phyloP scores from a whole-genome alignment of 2,113 vertebrate species.

The Vidua chalybeata region DNA sequence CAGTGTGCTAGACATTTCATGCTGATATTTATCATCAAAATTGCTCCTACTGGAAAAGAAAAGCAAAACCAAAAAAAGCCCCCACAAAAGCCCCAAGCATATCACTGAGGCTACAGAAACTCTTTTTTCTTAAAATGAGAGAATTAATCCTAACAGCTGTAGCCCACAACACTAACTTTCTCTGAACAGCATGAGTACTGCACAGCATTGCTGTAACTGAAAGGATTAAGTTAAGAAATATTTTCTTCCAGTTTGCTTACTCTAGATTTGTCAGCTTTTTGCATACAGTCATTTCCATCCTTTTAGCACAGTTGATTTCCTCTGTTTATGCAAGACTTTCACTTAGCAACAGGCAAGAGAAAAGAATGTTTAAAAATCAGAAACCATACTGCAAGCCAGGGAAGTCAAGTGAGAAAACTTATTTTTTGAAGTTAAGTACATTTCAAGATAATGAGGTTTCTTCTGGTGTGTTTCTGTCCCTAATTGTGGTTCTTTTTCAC shows the following conservation, averaged over 20 bases:
- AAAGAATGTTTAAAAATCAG: conserved; percentile 35
- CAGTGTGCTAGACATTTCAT: background rate
- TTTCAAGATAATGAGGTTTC: conserved; percentile 22
- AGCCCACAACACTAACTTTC: background rate
- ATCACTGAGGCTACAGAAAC: conserved; percentile 3
- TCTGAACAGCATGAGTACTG: background rate
- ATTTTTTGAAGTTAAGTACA: conserved; percentile 13
- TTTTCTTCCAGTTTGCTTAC: conserved; percentile 51
- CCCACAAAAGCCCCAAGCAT: background rate
- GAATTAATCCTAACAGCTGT: conserved; percentile 28
- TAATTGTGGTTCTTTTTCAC: conserved; percentile 4
- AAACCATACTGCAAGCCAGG: conserved; percentile 29
- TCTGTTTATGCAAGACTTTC: conserved; percentile 46
- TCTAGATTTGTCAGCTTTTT: conserved; percentile 57
- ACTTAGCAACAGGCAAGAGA: conserved; percentile 39
- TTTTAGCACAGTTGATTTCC: conserved; percentile 56
- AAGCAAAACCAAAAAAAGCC: background rate
- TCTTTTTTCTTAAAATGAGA: background rate
- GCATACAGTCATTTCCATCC: conserved; percentile 51
- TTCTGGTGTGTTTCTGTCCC: background rate
- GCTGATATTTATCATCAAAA: background rate
- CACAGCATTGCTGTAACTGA: conserved; percentile 8
- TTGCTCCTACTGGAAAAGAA: background rate
- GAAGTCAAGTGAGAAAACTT: conserved; percentile 27
- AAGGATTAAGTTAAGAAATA: conserved; percentile 59